A percentile compares a stretch with the other conserved stretches of the same genome.
Conservation (phyloP, 2,113 vertebrate genomes). For the Notiomystis cincta region DNA sequence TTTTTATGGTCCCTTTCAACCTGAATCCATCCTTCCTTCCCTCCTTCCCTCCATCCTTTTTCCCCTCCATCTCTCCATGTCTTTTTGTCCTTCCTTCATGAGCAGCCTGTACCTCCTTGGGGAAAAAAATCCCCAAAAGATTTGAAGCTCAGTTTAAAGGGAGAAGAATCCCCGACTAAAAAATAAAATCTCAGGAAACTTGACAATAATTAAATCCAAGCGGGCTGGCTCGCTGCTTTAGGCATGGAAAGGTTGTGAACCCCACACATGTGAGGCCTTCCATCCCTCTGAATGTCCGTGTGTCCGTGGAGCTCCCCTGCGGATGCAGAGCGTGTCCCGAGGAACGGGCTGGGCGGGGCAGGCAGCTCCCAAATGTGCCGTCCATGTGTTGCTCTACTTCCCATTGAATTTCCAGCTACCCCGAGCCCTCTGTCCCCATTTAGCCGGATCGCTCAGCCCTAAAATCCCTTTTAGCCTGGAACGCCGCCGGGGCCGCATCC, state of each 20-base stretch:
- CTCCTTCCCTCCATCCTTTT: too few relatives aligned
- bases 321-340: neutral
- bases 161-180: neutral
- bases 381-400: neutral
- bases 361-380: neutral
- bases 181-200: rapidly evolving
- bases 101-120: rapidly evolving
- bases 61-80: rapidly evolving
- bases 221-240: neutral
- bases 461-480: neutral
- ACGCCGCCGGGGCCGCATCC: neutral
- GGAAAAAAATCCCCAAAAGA: neutral
- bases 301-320: rapidly evolving
- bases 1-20: neutral
- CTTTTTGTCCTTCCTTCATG: neutral
- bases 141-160: neutral
- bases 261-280: rapidly evolving
- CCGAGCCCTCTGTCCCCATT: neutral
- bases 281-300: neutral
- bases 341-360: neutral
- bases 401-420: neutral
- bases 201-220: neutral
- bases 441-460: neutral
- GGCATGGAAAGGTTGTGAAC: neutral
- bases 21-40: neutral